Conservation (phyloP, 2,797 vertebrate species). For the Cetoscarus ocellatus region DNA sequence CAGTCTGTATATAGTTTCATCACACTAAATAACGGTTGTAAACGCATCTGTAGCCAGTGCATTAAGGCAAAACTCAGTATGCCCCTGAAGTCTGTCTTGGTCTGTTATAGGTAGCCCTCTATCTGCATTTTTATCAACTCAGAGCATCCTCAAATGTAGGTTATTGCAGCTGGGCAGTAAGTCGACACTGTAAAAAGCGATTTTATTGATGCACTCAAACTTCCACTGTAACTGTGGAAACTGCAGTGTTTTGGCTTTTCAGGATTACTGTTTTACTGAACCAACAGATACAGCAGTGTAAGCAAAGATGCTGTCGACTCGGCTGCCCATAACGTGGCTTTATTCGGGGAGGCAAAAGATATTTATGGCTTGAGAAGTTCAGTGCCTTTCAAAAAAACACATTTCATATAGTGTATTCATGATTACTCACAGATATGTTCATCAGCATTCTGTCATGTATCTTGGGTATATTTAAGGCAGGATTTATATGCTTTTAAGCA, state of each 20-base stretch:
- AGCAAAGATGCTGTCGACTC: neutral
- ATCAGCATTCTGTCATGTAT: slow-evolving; percentile 4
- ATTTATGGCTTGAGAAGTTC: slow-evolving; percentile 2
- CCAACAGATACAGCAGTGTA: neutral
- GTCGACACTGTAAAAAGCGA: slow-evolving; percentile 13
- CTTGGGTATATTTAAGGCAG: slow-evolving; percentile 16
- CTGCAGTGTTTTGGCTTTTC: slow-evolving; percentile 1
- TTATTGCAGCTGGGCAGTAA: slow-evolving; percentile 10
- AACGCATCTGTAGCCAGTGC: slow-evolving; percentile 7
- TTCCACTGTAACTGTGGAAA: slow-evolving; percentile 6
- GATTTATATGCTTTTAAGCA: slow-evolving; percentile 21
- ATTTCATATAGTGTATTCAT: neutral
- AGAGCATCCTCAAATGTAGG: neutral
- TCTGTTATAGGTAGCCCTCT: slow-evolving; percentile 10
- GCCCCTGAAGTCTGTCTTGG: slow-evolving; percentile 19
- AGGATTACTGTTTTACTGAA: neutral
- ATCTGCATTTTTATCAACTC: slow-evolving; percentile 28
- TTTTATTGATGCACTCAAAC: slow-evolving; percentile 38
- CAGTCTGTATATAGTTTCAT: slow-evolving; percentile 6
- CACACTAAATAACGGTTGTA: slow-evolving; percentile 15
- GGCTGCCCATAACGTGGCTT: neutral
- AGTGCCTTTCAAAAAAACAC: neutral
- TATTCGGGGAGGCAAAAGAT: neutral
- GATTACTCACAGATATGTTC: slow-evolving; percentile 5
- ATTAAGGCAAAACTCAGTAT: slow-evolving; percentile 13